Base-by-base conservation (phyloP, 2,113 vertebrate genomes). In the Rostratula benghalensis region DNA sequence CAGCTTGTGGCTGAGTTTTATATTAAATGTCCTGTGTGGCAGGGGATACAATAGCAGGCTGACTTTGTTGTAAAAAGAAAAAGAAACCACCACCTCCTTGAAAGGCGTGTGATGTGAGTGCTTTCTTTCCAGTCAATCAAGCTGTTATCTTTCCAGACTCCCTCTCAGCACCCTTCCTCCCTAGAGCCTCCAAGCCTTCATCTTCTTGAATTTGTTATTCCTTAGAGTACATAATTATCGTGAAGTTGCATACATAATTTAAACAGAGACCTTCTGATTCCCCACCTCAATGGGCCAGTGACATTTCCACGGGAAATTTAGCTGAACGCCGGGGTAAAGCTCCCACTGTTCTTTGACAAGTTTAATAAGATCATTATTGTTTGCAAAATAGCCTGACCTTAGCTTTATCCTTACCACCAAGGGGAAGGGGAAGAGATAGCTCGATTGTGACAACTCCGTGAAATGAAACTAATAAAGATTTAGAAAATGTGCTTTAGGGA, bases 261-360 rank as follows among this genome's bases (percentile, higher is more conserved):
- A 83, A 96, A 25, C 18, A 7, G 70, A 89, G 53, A 35, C 81
- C 45, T 95, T 63, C 83, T 90, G 82, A 18, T 48, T 65, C 48
- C 21, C 37, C 43, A 61, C 76, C 83, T 95, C 11, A 5, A 76
- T 69, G 84, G 79, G 78, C 64, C 86, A 39, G 83, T 83, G 97
- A 68, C 79, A 83, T 92, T 96, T 96, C 91, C 93, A 54, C 53
- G 28, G 69, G 89, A 84, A 90, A 63, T 46, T 48, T 69, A 77
- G 69, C 82, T 63, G 59, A 91, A 57, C 76, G 39, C 39, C 4
- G 1, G 61, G 60, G 65, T 27, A 41, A 71, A 89, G 73, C 87
- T 96, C 69, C 91, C 69, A 41, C 75, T 75, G 64, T 21, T 94
- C 64, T 83, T 65, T 76, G 69, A 87, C 82, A 90, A 81, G 30